These are phyloP conservation scores for Chloroceryle amazona DNA, from an alignment of 2,797 vertebrate genomes.

Conservation along the genomic window DNA sequence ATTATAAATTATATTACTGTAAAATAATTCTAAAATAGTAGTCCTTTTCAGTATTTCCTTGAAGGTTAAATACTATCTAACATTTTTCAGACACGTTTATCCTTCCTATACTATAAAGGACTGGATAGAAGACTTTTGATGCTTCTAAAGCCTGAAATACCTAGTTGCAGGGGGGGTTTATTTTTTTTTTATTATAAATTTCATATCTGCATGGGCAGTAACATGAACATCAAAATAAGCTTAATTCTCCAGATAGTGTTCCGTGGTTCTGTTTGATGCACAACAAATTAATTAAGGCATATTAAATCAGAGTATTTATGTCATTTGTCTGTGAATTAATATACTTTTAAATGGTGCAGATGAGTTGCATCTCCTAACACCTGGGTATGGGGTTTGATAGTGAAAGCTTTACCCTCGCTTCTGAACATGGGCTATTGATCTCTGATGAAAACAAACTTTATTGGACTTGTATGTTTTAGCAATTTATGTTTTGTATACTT, in stretches of 20 bases:
- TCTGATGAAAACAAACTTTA: not conserved
- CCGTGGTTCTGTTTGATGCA: not conserved
- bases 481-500: not conserved
- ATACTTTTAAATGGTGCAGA: not conserved
- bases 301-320: not conserved
- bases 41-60: not conserved
- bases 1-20: not conserved
- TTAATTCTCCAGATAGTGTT: not conserved
- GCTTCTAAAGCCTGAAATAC: not conserved
- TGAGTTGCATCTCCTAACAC: not conserved
- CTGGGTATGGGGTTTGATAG: not conserved
- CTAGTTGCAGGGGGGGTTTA: not conserved
- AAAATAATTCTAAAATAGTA: not conserved
- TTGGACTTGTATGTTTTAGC: not conserved
- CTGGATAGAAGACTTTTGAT: not conserved
- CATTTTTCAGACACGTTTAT: not conserved
- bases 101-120: not conserved
- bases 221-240: not conserved
- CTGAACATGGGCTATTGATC: not conserved
- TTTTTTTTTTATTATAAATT: not conserved
- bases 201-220: not conserved
- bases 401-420: not conserved
- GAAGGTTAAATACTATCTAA: not conserved
- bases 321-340: not conserved
- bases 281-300: not conserved